Percentiles rank a stretch among this genome's conserved stretches.
phyloP scores from a whole-genome alignment of 2,888 invertebrate species.

The Conomelus anceps region DNA sequence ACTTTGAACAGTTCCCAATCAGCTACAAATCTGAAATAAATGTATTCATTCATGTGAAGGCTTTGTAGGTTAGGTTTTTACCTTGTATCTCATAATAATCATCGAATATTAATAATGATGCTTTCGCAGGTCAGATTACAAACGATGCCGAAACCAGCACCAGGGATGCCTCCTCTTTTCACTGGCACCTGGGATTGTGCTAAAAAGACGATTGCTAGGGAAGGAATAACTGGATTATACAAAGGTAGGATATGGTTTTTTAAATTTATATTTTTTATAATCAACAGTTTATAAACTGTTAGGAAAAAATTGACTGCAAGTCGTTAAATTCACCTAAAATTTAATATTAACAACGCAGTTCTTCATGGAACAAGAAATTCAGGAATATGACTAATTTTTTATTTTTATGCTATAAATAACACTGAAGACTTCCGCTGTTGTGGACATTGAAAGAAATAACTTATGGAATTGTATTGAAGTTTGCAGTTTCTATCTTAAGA shows the following conservation, averaged over 20 bases:
- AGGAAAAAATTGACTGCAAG: no score
- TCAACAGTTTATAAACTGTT: neutral
- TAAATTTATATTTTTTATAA: neutral
- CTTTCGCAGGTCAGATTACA: slow-evolving; percentile 63
- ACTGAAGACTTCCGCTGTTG: no score
- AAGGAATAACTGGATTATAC: slow-evolving; percentile 78
- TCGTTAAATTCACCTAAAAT: no score
- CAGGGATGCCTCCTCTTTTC: slow-evolving; percentile 74
- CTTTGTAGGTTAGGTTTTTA: neutral
- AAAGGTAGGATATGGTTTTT: slow-evolving; percentile 55
- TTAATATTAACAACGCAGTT: no score
- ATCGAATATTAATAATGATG: neutral
- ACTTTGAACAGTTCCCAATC: neutral
- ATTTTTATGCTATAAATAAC: no score
- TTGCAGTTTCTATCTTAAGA: no score
- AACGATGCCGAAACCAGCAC: slow-evolving; percentile 79
- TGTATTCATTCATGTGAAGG: neutral
- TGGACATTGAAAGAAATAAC: neutral
- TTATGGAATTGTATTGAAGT: no score
- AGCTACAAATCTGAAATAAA: neutral
- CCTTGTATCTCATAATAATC: neutral
- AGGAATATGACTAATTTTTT: neutral
- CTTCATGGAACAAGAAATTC: no score
- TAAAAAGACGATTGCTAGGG: slow-evolving; percentile 76
- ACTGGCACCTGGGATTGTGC: slow-evolving; percentile 89